A percentile compares a stretch with the other conserved stretches of the same genome.
These are phyloP conservation scores for Diuraphis noxia DNA, from an alignment of 1,140 invertebrate species.

Conservation along the genomic window DNA sequence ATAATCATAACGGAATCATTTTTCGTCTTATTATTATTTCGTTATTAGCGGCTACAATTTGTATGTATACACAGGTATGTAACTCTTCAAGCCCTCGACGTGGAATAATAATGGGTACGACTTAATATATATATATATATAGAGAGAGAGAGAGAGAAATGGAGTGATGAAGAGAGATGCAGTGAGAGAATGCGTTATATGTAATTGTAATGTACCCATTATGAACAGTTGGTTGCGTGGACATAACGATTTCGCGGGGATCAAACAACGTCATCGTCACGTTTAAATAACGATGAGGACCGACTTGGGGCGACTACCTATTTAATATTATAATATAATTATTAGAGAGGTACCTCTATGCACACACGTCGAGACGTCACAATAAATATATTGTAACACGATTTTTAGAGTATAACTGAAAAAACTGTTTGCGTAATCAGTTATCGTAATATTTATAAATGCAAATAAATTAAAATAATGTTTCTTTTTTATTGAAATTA, in stretches of 20 bases:
- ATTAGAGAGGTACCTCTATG: background rate
- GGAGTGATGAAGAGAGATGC: too few species aligned
- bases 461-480: background rate
- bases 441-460: background rate
- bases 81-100: background rate
- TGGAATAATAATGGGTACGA: background rate
- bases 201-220: background rate
- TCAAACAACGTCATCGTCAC: background rate
- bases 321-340: background rate
- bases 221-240: background rate
- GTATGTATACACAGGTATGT: background rate
- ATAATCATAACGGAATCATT: conserved; percentile 9
- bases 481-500: background rate
- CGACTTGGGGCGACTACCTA: background rate
- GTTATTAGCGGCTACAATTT: background rate
- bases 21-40: background rate
- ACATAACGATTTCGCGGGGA: background rate
- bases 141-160: background rate
- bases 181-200: background rate
- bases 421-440: background rate
- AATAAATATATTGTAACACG: background rate
- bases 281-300: background rate
- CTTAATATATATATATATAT: background rate
- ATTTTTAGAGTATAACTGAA: background rate
- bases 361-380: background rate